Conservation (phyloP, 2,797 vertebrate genomes). For the Hirundo rustica region DNA sequence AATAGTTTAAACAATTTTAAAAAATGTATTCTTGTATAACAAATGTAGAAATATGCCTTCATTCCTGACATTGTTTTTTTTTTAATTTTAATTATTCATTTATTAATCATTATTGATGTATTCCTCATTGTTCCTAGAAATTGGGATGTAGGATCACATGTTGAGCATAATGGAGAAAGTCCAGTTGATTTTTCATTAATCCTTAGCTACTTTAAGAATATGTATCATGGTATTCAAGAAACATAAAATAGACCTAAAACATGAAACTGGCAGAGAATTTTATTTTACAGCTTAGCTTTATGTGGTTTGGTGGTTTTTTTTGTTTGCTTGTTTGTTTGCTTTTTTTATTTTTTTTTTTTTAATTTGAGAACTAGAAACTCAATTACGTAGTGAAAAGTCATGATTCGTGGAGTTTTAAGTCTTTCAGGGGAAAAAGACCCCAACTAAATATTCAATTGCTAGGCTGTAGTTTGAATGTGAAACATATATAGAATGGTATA, state of each 20-base stretch:
- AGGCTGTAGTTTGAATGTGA: neutral
- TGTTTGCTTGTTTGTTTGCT: too few species aligned
- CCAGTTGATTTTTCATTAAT: neutral
- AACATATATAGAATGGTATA: neutral
- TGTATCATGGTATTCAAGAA: neutral
- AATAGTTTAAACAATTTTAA: neutral
- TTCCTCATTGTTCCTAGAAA: neutral
- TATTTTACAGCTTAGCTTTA: neutral
- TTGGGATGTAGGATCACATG: neutral
- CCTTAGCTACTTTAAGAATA: neutral
- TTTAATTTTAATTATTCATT: neutral
- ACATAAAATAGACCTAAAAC: neutral
- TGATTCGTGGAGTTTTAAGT: neutral
- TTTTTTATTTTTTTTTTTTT: neutral
- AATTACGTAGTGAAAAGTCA: neutral
- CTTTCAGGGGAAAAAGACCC: neutral
- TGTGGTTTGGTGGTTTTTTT: too few species aligned
- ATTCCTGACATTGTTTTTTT: neutral
- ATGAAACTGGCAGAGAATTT: neutral
- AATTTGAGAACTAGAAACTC: neutral
- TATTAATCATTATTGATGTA: neutral
- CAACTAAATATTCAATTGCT: neutral
- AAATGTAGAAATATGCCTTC: neutral
- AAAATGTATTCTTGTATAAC: neutral
- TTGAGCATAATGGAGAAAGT: neutral